These are phyloP conservation scores for Chironomus striatipennis DNA, from an alignment of 1,140 invertebrate genomes.

Conservation along the genomic window DNA sequence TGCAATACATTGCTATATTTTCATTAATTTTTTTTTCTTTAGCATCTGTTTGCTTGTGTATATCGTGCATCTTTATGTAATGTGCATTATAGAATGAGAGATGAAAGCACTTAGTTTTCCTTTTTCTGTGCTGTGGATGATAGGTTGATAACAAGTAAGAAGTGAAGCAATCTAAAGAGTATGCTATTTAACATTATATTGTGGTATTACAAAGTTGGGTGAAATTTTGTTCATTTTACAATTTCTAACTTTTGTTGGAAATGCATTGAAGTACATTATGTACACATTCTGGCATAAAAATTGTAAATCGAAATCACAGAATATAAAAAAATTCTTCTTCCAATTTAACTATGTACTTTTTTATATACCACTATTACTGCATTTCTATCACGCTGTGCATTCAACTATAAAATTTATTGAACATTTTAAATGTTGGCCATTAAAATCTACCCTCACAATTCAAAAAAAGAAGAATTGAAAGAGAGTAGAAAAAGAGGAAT, in stretches of 20 bases:
- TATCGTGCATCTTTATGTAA: too few species aligned
- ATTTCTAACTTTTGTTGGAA: background rate
- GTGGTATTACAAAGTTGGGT: background rate
- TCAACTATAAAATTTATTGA: slow-evolving; percentile 22
- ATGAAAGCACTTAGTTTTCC: background rate
- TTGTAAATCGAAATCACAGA: slow-evolving; percentile 10
- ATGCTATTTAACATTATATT: background rate
- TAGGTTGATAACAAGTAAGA: background rate
- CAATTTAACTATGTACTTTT: background rate
- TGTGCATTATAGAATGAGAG: too few species aligned
- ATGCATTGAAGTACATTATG: background rate
- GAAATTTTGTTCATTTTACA: background rate
- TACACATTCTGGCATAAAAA: background rate
- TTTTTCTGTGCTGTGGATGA: background rate
- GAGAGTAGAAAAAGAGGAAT: background rate
- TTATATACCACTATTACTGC: background rate
- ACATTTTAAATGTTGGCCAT: background rate
- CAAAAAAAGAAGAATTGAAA: background rate
- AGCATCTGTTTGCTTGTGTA: too few species aligned
- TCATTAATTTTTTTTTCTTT: too few species aligned
- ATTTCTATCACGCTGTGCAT: slow-evolving; percentile 4
- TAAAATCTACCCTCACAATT: slow-evolving; percentile 10
- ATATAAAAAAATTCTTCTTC: slow-evolving; percentile 16
- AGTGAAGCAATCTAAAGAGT: background rate
- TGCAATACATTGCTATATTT: too few species aligned